Percentiles rank a stretch among this genome's conserved stretches.
These are phyloP conservation scores for Chrysotoxum bicinctum DNA, from an alignment of 2,888 invertebrate species.

Conservation along the genomic window DNA sequence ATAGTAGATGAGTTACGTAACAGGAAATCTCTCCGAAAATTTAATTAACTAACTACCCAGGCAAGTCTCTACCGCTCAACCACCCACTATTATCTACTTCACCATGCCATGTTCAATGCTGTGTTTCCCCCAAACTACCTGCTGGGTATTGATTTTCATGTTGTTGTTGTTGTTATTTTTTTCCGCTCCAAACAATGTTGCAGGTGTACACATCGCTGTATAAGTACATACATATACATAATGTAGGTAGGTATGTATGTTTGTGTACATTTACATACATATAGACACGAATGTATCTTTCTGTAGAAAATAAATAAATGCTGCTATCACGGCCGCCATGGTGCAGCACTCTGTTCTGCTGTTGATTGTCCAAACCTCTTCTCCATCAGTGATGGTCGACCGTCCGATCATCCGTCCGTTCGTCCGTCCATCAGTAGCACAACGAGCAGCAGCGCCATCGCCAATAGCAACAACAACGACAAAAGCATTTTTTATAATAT, in stretches of 20 bases:
- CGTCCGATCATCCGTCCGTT: background rate
- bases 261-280: slow-evolving; percentile 17
- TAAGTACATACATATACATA: slow-evolving; percentile 7
- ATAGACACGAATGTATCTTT: slow-evolving; percentile 46
- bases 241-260: background rate
- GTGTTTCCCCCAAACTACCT: slow-evolving; percentile 24
- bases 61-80: slow-evolving; percentile 31
- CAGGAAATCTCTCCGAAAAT: slow-evolving; percentile 19
- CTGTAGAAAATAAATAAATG: slow-evolving; percentile 42
- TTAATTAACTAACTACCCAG: slow-evolving; percentile 25
- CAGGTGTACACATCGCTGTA: slow-evolving; percentile 54
- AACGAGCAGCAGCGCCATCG: slow-evolving; percentile 29
- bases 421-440: slow-evolving; percentile 32
- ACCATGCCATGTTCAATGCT: background rate
- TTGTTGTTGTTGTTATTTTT: slow-evolving; percentile 16
- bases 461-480: slow-evolving; percentile 36
- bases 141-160: slow-evolving; percentile 62
- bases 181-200: slow-evolving; percentile 51
- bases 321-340: slow-evolving; percentile 39
- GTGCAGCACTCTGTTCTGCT: slow-evolving; percentile 30
- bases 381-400: slow-evolving; percentile 39
- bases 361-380: slow-evolving; percentile 61
- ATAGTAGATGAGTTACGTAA: background rate
- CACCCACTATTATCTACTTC: slow-evolving; percentile 26
- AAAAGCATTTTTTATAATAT: slow-evolving; percentile 40